Evolutionary conservation across 2,888 invertebrate species (phyloP).

Genomic region (Limnephilus marmoratus): DNA sequence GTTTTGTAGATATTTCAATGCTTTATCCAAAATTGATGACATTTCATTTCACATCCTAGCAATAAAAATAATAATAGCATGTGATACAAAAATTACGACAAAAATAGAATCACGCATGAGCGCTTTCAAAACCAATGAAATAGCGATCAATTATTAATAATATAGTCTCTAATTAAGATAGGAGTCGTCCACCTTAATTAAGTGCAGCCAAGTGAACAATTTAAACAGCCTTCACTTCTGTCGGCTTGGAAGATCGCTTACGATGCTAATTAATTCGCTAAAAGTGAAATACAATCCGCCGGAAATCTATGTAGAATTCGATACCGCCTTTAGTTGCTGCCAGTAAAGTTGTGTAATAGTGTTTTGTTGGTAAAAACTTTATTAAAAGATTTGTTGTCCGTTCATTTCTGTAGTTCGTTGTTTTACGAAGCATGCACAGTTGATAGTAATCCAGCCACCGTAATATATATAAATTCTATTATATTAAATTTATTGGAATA

Average conservation of each 20-base stretch:
- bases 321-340: background rate
- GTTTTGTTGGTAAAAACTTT: background rate
- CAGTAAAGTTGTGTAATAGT: background rate
- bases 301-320: background rate
- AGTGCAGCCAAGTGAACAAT: slow-evolving; percentile 36
- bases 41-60: background rate
- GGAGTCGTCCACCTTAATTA: slow-evolving; percentile 6
- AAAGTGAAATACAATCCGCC: slow-evolving; percentile 2
- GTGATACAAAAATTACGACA: background rate
- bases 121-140: background rate
- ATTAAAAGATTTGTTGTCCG: background rate
- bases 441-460: too few relatives aligned
- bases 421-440: too few relatives aligned
- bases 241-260: slow-evolving; percentile 6
- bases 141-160: background rate
- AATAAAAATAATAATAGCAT: too few relatives aligned
- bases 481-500: too few relatives aligned
- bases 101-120: background rate
- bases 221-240: slow-evolving; percentile 36
- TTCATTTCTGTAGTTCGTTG: too few relatives aligned
- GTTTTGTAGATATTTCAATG: background rate
- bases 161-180: background rate
- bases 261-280: slow-evolving; percentile 8
- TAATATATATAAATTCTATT: too few relatives aligned
- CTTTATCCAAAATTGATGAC: background rate